Base-by-base conservation (phyloP, 2,797 vertebrate genomes). In the Liparis tanakae region DNA sequence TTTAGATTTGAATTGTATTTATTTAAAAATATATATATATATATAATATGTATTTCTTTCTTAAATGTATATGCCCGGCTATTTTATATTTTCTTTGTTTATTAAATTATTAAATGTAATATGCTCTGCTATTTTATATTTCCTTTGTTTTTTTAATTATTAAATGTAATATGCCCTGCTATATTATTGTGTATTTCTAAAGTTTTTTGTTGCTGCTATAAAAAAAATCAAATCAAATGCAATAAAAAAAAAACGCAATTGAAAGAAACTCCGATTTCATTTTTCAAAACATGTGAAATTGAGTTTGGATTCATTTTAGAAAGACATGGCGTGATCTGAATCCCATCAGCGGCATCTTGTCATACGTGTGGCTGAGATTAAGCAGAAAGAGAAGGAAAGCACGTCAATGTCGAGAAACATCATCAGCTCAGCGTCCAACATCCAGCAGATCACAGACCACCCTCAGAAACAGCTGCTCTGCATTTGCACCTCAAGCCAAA, bases 391-490 rank as follows among this genome's bases (percentile, higher is more conserved):
- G 25, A 67, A 25, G 25, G 57, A 61, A 72, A 80, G 64, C n/a
- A 46, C 33, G 44, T 15, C 25, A 18, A 12, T 59, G 60, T 80
- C 53, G 50, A 43, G 39, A 72, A 78, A 59, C 51, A 17, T 67
- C 63, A 80, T 75, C 18, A 79, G 69, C 60, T 59, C 57, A 63
- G 59, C 70, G n/a, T 71, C 70, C 48, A 20, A 65, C 71, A 22
- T 71, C 70, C 48, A 20, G 64, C 71, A 84, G 70, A 62, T 46
- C 70, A 33, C 65, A 67, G 68, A 86, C 46, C 84, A 83, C 67
- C 74, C 60, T 57, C 72, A 86, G 59, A 58, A 90, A 87, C 91
- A 93, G 89, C 88, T 94, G 93, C 78, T 89, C 76, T 60, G 59
- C 76, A 71, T 93, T 88, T 89, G 74, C 63, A 71, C 67, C 71